Evolutionary conservation across 2,113 vertebrate genomes (phyloP), one percentile per base, ranked within the genome.

Genomic region (Gambusia holbrooki): DNA sequence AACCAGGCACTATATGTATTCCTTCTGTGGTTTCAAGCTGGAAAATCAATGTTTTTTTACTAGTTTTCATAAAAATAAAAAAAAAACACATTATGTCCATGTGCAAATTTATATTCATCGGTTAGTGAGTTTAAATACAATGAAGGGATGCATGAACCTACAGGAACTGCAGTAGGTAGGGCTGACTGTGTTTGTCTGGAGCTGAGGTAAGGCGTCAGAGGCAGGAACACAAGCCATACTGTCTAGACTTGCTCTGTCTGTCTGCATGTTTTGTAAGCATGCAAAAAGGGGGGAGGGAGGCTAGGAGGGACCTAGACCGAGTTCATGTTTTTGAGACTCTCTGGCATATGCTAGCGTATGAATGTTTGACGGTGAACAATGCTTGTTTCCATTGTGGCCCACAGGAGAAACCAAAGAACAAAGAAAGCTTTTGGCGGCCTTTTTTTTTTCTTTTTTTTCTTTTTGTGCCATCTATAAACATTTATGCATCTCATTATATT

Each of bases 181-280:
- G 86, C 84, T 5, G 69, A 79, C 70, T 51, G 78, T 84, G 86
- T 87, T 84, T 90, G 89, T 92, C 87, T 92, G 81, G 86, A 80
- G 76, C 74, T 83, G 85, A 92, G 88, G 86, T 90, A 87, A 88
- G 89, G 88, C 82, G 84, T 88, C 87, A 81, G 82, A 84, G 84
- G 79, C 75, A 79, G 81, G 79, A 89, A 86, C 80, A 89, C 80
- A 90, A 87, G 87, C 66, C 2, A 68, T 67, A 73, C 77, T 89
- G 92, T 93, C 89, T 94, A 92, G 92, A 90, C 91, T 85, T 86
- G 87, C 85, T 88, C 78, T 80, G 90, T 91, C 87, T 80, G 84
- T 91, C 88, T 87, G 81, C 86, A 71, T 84, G 87, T 90, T 93
- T 93, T 92, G 89, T 91, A 89, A 87, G 78, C 74, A 80, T 81